A percentile compares a stretch with the other conserved stretches of the same genome.
phyloP scores from a whole-genome alignment of 2,797 vertebrate species.

The Bradypodion ventrale region DNA sequence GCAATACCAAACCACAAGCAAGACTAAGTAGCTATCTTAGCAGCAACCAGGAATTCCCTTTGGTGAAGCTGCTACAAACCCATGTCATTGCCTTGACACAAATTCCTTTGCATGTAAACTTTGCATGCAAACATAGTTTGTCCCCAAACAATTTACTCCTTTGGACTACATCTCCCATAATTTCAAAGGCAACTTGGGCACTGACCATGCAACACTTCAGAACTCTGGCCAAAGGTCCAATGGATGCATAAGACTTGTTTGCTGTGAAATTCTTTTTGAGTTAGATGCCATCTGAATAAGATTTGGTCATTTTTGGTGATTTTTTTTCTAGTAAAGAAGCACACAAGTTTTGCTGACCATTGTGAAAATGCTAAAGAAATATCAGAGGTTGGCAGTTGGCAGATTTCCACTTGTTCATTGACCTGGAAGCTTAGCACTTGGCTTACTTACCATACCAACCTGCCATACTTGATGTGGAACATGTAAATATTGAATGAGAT shows the following conservation, averaged over 20 bases:
- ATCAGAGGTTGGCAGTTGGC: conserved; percentile 28
- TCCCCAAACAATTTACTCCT: background rate
- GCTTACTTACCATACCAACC: conserved; percentile 62
- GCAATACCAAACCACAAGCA: background rate
- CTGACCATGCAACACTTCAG: background rate
- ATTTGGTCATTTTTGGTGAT: background rate
- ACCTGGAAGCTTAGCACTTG: conserved; percentile 43
- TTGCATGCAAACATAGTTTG: too few species aligned
- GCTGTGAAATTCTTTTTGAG: background rate
- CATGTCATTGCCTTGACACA: too few species aligned
- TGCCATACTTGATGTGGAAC: conserved; percentile 61
- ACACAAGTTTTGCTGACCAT: background rate
- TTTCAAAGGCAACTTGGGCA: background rate
- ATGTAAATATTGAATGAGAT: conserved; percentile 76
- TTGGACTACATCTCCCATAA: background rate
- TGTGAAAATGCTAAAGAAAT: conserved; percentile 34
- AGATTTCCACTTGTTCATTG: conserved; percentile 55
- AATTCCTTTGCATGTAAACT: too few species aligned
- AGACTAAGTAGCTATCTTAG: too few species aligned
- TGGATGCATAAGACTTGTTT: background rate
- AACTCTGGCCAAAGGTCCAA: background rate
- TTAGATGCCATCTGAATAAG: background rate
- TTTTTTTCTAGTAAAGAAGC: background rate
- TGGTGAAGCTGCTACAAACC: too few species aligned
- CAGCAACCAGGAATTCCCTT: too few species aligned